Percentiles rank a stretch among this genome's conserved stretches.
Conservation (phyloP, 2,113 vertebrate genomes). For the Strigops habroptila region DNA sequence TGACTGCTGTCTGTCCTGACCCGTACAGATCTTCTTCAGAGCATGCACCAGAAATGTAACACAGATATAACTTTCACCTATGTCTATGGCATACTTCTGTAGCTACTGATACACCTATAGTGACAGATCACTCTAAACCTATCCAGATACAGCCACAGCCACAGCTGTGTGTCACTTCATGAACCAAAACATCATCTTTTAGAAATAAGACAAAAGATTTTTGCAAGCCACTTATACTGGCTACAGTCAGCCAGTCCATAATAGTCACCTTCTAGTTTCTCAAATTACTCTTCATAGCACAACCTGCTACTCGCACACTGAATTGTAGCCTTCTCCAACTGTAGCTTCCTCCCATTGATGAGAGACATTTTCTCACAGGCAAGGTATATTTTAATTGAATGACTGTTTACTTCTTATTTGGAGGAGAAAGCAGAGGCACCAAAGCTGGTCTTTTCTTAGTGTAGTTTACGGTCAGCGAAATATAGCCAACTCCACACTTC, state of each 20-base stretch:
- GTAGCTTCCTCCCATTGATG: neutral
- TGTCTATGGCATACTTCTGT: neutral
- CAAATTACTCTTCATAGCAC: neutral
- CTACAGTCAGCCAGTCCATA: neutral
- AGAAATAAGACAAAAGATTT: neutral
- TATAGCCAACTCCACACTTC: neutral
- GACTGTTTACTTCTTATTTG: neutral
- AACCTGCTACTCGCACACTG: neutral
- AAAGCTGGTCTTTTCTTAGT: neutral
- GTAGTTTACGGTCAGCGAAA: neutral
- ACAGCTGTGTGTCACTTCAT: neutral
- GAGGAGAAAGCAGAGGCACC: neutral
- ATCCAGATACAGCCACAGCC: neutral
- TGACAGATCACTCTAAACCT: neutral
- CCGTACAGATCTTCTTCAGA: neutral
- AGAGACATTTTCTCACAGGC: neutral
- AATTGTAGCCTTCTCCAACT: neutral
- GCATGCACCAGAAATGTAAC: neutral
- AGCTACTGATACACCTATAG: neutral
- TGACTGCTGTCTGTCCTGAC: neutral
- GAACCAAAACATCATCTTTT: neutral
- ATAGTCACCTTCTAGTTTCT: neutral
- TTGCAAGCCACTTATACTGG: neutral
- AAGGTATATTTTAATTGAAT: neutral
- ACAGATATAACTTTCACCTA: neutral